Percentiles rank a stretch among this genome's conserved stretches.
Conservation (phyloP, 2,797 vertebrate genomes). For the Odontamblyopus lacepedii region DNA sequence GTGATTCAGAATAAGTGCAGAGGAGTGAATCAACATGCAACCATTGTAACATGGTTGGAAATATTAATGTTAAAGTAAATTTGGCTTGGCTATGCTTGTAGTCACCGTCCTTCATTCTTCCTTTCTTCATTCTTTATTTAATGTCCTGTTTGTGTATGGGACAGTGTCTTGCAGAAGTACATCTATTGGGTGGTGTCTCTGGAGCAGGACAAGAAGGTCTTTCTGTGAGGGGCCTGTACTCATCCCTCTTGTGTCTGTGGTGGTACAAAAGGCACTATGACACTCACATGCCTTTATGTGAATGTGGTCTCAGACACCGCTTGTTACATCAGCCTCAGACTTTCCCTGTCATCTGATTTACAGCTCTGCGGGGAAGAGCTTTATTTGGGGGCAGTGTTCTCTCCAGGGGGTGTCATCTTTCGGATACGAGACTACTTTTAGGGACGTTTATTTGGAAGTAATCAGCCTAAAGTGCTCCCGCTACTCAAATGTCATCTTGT, state of each 20-base stretch:
- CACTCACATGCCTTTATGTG: constrained; percentile 28
- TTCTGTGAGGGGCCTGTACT: constrained; percentile 14
- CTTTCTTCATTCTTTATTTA: neutral
- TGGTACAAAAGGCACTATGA: constrained; percentile 39
- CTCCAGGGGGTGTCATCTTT: constrained; percentile 73
- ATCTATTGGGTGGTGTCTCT: constrained; percentile 20
- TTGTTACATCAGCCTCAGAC: constrained; percentile 60
- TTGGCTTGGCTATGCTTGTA: too few species aligned
- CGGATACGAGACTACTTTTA: constrained; percentile 62
- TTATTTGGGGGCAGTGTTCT: constrained; percentile 74
- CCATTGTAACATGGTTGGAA: too few species aligned
- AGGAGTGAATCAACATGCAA: too few species aligned
- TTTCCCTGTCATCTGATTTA: constrained; percentile 69
- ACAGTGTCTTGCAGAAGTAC: constrained; percentile 11
- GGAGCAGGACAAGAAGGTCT: constrained; percentile 15
- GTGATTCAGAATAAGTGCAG: too few species aligned
- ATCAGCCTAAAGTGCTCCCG: constrained; percentile 51
- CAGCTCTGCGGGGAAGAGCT: constrained; percentile 69
- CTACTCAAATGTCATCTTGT: constrained; percentile 18
- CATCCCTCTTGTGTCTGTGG: constrained; percentile 21
- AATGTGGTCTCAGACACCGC: constrained; percentile 50
- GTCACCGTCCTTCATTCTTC: neutral
- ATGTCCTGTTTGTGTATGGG: neutral
- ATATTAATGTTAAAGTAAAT: too few species aligned
- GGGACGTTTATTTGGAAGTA: constrained; percentile 62